A percentile compares a stretch with the other conserved stretches of the same genome.
Conservation (phyloP, 2,113 vertebrate species). For the Oenanthe melanoleuca region DNA sequence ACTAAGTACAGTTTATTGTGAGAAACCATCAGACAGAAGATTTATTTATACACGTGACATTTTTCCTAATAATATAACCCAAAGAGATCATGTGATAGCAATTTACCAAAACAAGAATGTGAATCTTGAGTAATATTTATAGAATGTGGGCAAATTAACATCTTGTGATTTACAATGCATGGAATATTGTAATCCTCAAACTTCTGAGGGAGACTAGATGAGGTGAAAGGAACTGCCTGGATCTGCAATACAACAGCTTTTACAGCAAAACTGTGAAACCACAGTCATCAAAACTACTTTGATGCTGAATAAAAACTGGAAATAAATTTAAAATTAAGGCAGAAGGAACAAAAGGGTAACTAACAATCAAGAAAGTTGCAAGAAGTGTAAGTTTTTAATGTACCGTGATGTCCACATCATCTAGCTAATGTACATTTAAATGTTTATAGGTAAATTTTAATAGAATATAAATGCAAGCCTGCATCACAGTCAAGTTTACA, state of each 20-base stretch:
- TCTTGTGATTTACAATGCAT: background rate
- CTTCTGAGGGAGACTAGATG: background rate
- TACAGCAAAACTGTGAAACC: background rate
- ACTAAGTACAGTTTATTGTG: background rate
- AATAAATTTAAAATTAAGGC: background rate
- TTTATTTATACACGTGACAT: background rate
- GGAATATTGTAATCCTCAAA: background rate
- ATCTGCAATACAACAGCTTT: background rate
- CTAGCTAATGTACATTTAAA: background rate
- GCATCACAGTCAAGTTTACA: background rate
- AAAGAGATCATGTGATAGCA: background rate
- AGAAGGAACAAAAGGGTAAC: background rate
- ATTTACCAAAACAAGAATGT: background rate
- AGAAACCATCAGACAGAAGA: background rate
- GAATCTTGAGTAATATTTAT: background rate
- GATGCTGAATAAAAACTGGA: background rate
- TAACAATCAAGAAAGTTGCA: background rate
- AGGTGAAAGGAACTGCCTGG: background rate
- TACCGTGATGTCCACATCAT: accelerated
- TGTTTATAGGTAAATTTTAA: background rate
- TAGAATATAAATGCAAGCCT: background rate
- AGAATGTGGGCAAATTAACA: background rate
- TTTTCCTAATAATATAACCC: background rate
- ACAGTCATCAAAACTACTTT: background rate
- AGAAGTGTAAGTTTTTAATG: background rate